Percentiles rank a stretch among this genome's conserved stretches.
Conservation (phyloP, 1,140 invertebrate species). For the Steinernema feltiae region DNA sequence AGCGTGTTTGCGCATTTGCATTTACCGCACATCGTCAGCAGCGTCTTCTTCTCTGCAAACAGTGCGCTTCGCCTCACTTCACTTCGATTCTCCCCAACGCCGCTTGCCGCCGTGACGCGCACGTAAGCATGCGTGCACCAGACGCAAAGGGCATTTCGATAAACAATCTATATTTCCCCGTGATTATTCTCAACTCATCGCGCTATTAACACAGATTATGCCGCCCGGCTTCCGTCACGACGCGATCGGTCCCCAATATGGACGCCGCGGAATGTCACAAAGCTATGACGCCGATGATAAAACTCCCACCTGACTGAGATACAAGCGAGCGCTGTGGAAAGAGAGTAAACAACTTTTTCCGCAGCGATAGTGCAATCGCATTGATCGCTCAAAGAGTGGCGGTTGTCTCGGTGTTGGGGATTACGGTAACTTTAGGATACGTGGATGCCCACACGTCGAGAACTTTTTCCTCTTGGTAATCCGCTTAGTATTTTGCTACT, state of each 20-base stretch:
- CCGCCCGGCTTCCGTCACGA: not conserved
- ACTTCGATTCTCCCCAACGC: not conserved
- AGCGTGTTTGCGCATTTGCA: conserved; percentile 8
- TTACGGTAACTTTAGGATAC: not conserved
- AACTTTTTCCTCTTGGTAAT: not conserved
- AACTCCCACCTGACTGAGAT: not conserved
- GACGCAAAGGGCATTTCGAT: conserved; percentile 3
- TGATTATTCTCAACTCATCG: not conserved
- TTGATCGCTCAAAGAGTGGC: not conserved
- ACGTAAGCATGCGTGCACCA: not conserved
- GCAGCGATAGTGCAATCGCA: conserved; percentile 11
- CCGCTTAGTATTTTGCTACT: not conserved
- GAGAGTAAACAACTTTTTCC: conserved; percentile 15
- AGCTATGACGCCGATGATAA: not conserved
- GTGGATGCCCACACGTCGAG: not conserved
- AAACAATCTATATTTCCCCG: not conserved
- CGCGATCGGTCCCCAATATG: no score
- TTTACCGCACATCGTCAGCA: not conserved
- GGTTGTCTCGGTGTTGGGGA: not conserved
- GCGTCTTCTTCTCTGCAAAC: not conserved
- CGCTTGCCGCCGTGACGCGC: not conserved
- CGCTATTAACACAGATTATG: not conserved
- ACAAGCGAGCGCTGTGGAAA: not conserved
- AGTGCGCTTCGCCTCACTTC: not conserved
- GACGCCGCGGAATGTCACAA: no score